Conservation (phyloP, 2,888 invertebrate genomes). For the Heteromyza rotundicornis region DNA sequence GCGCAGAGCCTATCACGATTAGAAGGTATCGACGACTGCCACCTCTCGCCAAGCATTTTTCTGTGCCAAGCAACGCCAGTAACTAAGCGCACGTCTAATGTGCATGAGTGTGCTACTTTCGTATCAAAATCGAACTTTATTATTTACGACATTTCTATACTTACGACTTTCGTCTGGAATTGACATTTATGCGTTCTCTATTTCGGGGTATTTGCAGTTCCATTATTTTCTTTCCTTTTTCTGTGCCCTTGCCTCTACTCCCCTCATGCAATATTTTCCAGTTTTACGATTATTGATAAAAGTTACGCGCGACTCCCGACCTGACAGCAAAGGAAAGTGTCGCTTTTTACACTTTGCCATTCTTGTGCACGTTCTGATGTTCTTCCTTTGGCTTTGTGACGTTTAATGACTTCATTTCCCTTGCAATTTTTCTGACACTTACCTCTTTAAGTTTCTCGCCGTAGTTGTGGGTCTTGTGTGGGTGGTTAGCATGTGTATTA, state of each 20-base stretch:
- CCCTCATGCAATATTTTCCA: neutral
- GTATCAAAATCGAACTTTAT: conserved; percentile 1
- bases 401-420: neutral
- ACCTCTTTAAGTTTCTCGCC: no score
- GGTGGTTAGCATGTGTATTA: no score
- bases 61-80: no score
- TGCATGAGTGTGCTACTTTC: neutral
- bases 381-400: neutral
- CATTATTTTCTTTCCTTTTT: neutral
- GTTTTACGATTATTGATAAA: neutral
- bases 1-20: no score
- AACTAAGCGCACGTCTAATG: no score
- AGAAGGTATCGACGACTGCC: no score
- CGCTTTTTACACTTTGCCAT: neutral
- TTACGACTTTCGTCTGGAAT: neutral
- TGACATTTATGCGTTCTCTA: neutral
- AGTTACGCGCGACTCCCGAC: neutral
- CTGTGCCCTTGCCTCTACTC: neutral
- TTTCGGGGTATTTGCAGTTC: no score
- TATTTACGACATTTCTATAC: neutral
- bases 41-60: no score
- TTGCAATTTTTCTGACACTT: no score
- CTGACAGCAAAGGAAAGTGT: neutral
- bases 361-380: neutral
- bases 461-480: no score